These are phyloP conservation scores for Echinarachnius parma DNA, from an alignment of 53 echinoderm and acorn worm species.

Conservation along the genomic window DNA sequence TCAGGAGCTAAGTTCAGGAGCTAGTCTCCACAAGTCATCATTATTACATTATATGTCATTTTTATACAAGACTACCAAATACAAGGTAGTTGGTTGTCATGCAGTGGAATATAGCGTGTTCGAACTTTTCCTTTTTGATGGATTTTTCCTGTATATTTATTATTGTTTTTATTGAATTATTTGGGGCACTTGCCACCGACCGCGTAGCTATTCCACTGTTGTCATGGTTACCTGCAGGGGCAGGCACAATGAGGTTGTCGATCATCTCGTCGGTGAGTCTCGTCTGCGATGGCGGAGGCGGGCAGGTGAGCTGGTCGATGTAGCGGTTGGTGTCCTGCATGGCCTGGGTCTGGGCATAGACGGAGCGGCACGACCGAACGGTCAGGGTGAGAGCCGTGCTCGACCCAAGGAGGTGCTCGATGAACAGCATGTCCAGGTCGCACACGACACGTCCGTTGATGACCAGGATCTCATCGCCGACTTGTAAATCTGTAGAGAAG, in stretches of 20 bases:
- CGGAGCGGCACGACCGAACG: constrained; percentile 81
- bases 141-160: too few species aligned
- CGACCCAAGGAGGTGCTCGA: constrained; percentile 76
- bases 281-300: constrained; percentile 89
- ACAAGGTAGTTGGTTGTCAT: too few species aligned
- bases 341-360: constrained; percentile 88
- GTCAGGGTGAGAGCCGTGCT: constrained; percentile 75
- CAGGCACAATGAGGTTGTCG: constrained; percentile 82
- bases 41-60: too few species aligned
- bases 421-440: constrained; percentile 94
- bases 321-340: constrained; percentile 89
- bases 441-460: constrained; percentile 89
- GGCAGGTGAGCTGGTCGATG: constrained; percentile 92
- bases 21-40: too few species aligned
- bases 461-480: constrained; percentile 90
- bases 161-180: too few species aligned
- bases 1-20: too few species aligned
- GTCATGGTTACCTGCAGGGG: constrained; percentile 69
- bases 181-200: too few species aligned
- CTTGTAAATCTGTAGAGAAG: constrained; percentile 70
- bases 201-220: too few species aligned
- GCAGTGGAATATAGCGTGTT: too few species aligned
- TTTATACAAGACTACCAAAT: too few species aligned
- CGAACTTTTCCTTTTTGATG: too few species aligned
- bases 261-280: constrained; percentile 89